Conservation (phyloP, 2,888 invertebrate species). For the Aquatica leii region DNA sequence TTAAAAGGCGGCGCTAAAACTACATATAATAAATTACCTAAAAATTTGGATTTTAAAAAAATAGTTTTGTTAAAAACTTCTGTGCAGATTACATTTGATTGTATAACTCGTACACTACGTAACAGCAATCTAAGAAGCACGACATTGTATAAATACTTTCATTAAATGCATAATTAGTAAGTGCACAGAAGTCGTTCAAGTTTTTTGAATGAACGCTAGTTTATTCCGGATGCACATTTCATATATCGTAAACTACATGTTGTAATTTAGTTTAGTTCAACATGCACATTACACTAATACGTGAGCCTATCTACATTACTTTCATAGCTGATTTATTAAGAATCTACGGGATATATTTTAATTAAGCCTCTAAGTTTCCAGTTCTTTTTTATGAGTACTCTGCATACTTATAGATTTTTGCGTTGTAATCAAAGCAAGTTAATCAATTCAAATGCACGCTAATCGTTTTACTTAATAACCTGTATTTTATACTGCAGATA, state of each 20-base stretch:
- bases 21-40: too few species aligned
- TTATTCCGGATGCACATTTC: conserved; percentile 48
- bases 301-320: conserved; percentile 43
- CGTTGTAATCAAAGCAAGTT: not conserved
- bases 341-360: conserved; percentile 24
- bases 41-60: too few species aligned
- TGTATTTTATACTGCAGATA: too few species aligned
- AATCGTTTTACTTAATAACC: not conserved
- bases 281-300: conserved; percentile 50
- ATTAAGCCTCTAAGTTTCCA: conserved; percentile 14
- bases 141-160: too few species aligned
- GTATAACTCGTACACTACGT: too few species aligned
- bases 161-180: conserved; percentile 37
- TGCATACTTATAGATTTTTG: conserved; percentile 11
- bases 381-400: conserved; percentile 6
- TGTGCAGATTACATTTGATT: too few species aligned
- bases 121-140: too few species aligned
- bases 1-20: too few species aligned
- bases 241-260: conserved; percentile 49
- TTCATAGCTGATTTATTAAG: conserved; percentile 25
- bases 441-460: conserved; percentile 2
- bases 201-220: conserved; percentile 46
- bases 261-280: conserved; percentile 51
- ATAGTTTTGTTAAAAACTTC: too few species aligned
- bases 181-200: conserved; percentile 45